A percentile compares a stretch with the other conserved stretches of the same genome.
These are phyloP conservation scores for Montipora capricornis DNA, from an alignment of 64 coral and sea anemone species.

Conservation along the genomic window DNA sequence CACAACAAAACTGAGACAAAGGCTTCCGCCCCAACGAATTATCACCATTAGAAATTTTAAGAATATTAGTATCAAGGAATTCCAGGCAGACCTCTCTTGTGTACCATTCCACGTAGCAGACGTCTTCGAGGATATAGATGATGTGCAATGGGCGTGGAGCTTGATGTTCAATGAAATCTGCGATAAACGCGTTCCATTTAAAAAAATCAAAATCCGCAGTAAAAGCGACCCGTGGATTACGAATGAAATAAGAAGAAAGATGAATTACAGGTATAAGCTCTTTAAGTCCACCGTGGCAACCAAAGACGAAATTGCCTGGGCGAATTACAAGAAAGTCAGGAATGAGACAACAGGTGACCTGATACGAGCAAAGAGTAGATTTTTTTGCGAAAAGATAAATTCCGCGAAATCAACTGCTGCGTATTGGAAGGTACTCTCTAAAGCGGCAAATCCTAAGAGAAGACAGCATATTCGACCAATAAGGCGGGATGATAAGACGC, in stretches of 20 bases:
- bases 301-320: not conserved
- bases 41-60: not conserved
- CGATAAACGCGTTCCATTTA: not conserved
- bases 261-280: not conserved
- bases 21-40: no score
- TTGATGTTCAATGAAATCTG: constrained; percentile 9
- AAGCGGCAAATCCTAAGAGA: constrained; percentile 7
- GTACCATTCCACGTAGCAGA: not conserved
- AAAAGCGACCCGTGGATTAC: constrained; percentile 4
- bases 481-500: not conserved
- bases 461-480: not conserved
- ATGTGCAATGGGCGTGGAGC: not conserved
- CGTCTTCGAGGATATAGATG: not conserved
- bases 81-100: not conserved
- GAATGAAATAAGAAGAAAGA: constrained; percentile 24
- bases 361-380: not conserved
- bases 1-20: not conserved
- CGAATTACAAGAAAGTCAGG: constrained; percentile 4
- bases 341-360: not conserved
- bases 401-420: not conserved
- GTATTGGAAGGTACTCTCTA: constrained; percentile 7
- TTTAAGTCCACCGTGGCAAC: not conserved
- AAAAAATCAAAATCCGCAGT: not conserved
- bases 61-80: not conserved
- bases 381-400: not conserved